Base-by-base conservation (phyloP, 1,140 invertebrate species). In the Lasioglossum baleicum region DNA sequence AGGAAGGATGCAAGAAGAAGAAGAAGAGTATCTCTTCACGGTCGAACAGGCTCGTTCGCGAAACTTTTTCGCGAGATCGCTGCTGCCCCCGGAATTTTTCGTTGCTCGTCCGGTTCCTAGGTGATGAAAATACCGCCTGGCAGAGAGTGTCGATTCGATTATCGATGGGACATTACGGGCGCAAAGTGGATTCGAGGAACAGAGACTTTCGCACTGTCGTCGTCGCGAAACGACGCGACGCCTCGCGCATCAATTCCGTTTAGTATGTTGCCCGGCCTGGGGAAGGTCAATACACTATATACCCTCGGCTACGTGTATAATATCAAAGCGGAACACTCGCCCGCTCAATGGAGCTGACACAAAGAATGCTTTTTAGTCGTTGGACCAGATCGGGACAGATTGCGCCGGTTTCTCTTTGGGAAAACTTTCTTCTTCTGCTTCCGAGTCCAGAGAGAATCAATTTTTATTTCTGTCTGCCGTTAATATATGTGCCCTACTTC, bases 21-120 rank as follows among this genome's bases (percentile, higher is more conserved):
- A 51, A 15, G 44, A 48, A 71, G 44, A 71, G 48, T 78, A 65
- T 72, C 68, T 78, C 48, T 65, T 78, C 15, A 72, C 61, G 58
- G 58, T 42, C 44, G 44, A 42, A 6, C 65, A 67, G 51, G 20
- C 26, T 6, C 10, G 42, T 70, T 63, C 15, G 26, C 60, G 44
- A 64, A 78, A 56, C 40, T 13, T 40, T 11, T 15, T 7, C 60
- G 75, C 15, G 11, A 64, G 53, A 65, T 72, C 35, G 17, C 20
- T 8, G 26, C 70, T 56, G 40, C 35, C 8, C 1, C 15, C 15
- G 1, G 3, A 7, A 65, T 65, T 35, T 53, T 40, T 15, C 11
- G 3, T 7, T 26, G n/a, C 31, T 17, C 2, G 22, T 17, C 13
- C 42, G 11, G 20, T 8, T 1, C 8, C 7, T 2, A 22, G n/a